Base-by-base conservation (phyloP, 1,140 invertebrate species). In the Sesamia nonagrioides region DNA sequence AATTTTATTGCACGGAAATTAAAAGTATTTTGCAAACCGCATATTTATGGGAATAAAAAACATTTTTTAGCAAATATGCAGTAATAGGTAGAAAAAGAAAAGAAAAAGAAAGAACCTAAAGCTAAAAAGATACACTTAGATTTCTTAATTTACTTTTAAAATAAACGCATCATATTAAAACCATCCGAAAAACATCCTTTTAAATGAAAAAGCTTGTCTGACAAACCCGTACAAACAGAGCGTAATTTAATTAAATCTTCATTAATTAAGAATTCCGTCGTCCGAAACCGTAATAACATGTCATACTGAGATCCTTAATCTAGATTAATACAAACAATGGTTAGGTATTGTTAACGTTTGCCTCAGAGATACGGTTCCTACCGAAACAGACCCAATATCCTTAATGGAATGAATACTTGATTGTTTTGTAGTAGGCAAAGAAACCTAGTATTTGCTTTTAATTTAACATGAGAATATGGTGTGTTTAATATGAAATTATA, bases 281-380 rank as follows among this genome's bases (percentile, higher is more conserved):
- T 42, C 37, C 17, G 17, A 42, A 40, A 11, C 33, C 11, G 17
- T 27, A 27, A 33, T 35, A 60, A 66, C 17, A 13, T 17, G 37
- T 37, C 37, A 63, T 42, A 42, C n/a, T 42, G 9, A 17, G 61
- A 66, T 66, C 17, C 37, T 66, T 58, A 58, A 18, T 66, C 61
- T 42, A 66, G 61, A 66, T 66, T 66, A 66, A 66, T 42, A 42
- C 17, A 13, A 66, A 18, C 17, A 42, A 66, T 66, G 17, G 61
- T 13, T 42, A n/a, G 33, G 37, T 18, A 66, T 66, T 66, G 61
- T 66, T 66, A 18, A 18, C 18, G 17, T 66, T 11, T 60, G 56
- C 6, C 27, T 66, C 18, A 42, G 37, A 42, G 61, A 66, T 66
- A 40, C 42, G n/a, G 17, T 63, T 35, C 17, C n/a, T 63, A n/a